Evolutionary conservation across 2,113 vertebrate genomes (phyloP).

Genomic region (Egretta garzetta): DNA sequence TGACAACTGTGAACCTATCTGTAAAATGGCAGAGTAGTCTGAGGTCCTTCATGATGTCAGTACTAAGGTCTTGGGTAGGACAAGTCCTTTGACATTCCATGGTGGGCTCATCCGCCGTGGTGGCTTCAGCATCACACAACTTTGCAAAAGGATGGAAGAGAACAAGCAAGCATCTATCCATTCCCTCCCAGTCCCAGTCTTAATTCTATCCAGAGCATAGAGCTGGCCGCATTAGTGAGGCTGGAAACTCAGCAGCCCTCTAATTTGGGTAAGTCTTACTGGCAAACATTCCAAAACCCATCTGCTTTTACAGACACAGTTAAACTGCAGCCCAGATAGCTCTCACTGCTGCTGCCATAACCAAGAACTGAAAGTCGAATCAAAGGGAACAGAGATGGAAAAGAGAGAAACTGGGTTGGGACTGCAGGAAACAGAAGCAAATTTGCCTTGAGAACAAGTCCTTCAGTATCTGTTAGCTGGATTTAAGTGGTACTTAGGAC

Average conservation of each 20-base stretch:
- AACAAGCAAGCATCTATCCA: neutral
- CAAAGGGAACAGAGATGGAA: neutral
- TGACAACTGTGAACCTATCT: rapidly evolving
- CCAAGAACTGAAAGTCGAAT: neutral
- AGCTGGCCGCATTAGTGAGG: neutral
- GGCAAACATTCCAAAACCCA: neutral
- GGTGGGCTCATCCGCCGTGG: rapidly evolving
- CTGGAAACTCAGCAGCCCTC: neutral
- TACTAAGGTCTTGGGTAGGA: neutral
- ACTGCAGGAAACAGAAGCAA: neutral
- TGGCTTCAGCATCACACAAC: neutral
- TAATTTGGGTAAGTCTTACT: neutral
- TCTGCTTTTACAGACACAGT: neutral
- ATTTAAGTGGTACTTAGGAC: neutral
- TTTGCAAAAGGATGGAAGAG: neutral
- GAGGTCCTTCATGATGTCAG: neutral
- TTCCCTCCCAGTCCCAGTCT: neutral
- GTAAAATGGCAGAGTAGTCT: neutral
- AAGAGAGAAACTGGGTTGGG: neutral
- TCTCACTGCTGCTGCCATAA: neutral
- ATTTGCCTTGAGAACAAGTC: neutral
- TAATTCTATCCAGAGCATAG: neutral
- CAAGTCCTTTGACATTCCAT: neutral
- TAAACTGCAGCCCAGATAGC: neutral
- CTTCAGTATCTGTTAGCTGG: neutral